These are phyloP conservation scores for Harpagifer antarcticus DNA, from an alignment of 2,797 vertebrate species.

Conservation along the genomic window DNA sequence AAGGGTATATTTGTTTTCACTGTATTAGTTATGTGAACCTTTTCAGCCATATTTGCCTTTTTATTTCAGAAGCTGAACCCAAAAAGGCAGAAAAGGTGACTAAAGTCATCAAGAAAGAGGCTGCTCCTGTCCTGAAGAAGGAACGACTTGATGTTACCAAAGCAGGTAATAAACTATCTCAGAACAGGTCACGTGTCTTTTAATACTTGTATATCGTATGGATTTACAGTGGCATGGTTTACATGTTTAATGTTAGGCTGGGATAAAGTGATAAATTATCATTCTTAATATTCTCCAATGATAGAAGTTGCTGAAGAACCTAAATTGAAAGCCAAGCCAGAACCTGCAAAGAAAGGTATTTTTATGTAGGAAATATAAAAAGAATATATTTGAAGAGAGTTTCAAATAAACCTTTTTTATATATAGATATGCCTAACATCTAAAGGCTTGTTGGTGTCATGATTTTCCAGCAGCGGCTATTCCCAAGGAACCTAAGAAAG, in stretches of 20 bases:
- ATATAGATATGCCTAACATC: background rate
- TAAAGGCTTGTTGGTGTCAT: background rate
- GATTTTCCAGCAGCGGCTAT: background rate
- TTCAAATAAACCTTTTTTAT: too few species aligned
- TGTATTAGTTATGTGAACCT: background rate
- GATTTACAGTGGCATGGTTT: background rate
- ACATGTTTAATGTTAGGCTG: background rate
- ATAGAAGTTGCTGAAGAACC: background rate
- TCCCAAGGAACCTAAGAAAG: slow-evolving; percentile 4
- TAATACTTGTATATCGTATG: background rate
- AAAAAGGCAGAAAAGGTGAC: slow-evolving; percentile 36
- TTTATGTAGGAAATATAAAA: background rate
- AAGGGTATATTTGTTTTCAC: background rate
- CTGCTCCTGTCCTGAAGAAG: slow-evolving; percentile 53
- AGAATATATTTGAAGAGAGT: background rate
- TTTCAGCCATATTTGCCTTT: slow-evolving; percentile 8
- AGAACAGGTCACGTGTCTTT: background rate
- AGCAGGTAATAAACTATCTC: slow-evolving; percentile 55
- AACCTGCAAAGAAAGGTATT: slow-evolving; percentile 55
- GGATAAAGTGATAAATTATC: background rate
- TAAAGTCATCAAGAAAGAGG: slow-evolving; percentile 37
- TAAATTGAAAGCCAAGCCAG: slow-evolving; percentile 41
- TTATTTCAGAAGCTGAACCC: slow-evolving; percentile 47
- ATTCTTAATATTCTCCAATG: background rate
- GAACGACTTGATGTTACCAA: slow-evolving; percentile 69